Evolutionary conservation across 2,888 invertebrate genomes (phyloP), one percentile per base, ranked within the genome.

Genomic region (Cybosia mesomella): DNA sequence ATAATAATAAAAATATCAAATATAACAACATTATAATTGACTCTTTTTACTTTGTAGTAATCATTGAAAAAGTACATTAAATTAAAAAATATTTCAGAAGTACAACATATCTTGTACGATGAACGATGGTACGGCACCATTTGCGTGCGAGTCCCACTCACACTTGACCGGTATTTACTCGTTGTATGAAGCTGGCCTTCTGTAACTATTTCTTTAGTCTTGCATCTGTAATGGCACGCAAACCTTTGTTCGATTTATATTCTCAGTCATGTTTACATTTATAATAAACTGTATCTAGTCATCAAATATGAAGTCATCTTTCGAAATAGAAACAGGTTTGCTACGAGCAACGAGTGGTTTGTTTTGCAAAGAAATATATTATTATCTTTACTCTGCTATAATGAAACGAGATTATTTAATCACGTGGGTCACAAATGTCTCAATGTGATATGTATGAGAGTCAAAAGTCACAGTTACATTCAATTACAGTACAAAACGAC

Each of bases 241-340:
- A 67, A 62, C 79, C 76, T 81, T 80, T 79, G 57, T 66, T 39
- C 21, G 71, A 67, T 71, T 66, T 61, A 15, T 24, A 58, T 22
- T 66, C 15, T 65, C 66, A 68, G 58, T 66, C 13, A 73, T 65
- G 65, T 71, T 75, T 66, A 72, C 72, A 68, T 76, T 74, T 71
- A 71, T 61, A 65, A 70, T 60, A 66, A 64, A 66, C 59, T 7
- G 66, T 28, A 55, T 8, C 49, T 39, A 36, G 66, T 63, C 71
- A 62, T 64, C 58, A 64, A 65, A 64, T 58, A 39, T 39, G 60
- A 64, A 74, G 58, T 55, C 68, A 64, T 64, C 60, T 67, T 49
- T 32, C 24, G 32, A 22, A 60, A 70, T 65, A 28, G 22, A 64
- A 61, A 65, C 63, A 58, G 21, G 34, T 66, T 72, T 64, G 53